These are phyloP conservation scores for Pediacus dermestoides DNA, from an alignment of 2,888 invertebrate species.

Conservation along the genomic window DNA sequence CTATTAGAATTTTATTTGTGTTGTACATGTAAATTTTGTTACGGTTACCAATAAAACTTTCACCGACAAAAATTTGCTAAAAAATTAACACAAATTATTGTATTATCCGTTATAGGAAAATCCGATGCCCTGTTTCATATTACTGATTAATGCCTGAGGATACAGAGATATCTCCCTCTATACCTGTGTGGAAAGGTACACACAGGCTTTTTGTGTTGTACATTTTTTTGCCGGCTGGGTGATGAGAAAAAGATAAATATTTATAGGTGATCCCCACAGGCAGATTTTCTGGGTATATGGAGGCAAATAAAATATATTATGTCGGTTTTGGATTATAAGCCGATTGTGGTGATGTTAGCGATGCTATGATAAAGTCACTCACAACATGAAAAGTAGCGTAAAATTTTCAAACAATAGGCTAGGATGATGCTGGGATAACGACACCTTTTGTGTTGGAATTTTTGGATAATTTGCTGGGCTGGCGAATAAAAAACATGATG, in stretches of 20 bases:
- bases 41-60: too few species aligned
- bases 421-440: slow-evolving; percentile 18
- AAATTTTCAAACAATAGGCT: slow-evolving; percentile 25
- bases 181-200: too few species aligned
- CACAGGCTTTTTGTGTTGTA: slow-evolving; percentile 16
- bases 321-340: slow-evolving; percentile 28
- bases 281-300: slow-evolving; percentile 24
- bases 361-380: slow-evolving; percentile 33
- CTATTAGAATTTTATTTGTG: too few species aligned
- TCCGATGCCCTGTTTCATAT: too few species aligned
- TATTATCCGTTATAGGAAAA: too few species aligned
- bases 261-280: slow-evolving; percentile 28
- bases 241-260: slow-evolving; percentile 33
- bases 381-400: slow-evolving; percentile 25
- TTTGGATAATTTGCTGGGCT: too few species aligned
- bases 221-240: slow-evolving; percentile 22
- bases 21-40: too few species aligned
- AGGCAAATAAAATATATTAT: slow-evolving; percentile 34
- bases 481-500: too few species aligned
- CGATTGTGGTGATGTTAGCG: slow-evolving; percentile 27
- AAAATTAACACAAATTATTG: too few species aligned
- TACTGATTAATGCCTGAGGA: too few species aligned
- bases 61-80: too few species aligned
- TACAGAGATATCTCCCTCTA: too few species aligned
- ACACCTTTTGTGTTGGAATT: slow-evolving; percentile 29